Base-by-base conservation (phyloP, 2,797 vertebrate genomes). In the Tadarida brasiliensis region DNA sequence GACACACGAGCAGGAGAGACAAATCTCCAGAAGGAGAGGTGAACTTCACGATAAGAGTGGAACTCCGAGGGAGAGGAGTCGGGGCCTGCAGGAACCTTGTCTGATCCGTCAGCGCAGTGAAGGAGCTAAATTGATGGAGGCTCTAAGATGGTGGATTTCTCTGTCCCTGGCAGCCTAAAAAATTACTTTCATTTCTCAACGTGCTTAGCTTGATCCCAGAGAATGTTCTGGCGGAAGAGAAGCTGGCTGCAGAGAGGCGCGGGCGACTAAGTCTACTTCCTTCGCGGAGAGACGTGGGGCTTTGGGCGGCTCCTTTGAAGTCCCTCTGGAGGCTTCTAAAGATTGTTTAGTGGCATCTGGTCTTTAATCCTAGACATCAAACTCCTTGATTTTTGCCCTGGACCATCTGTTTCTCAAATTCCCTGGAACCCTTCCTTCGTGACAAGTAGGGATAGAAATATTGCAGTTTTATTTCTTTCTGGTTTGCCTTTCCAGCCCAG, bases 301-400 rank as follows among this genome's bases (percentile, higher is more conserved):
- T 87, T 77, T n/a, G 26, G 67, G n/a, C 5, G 9, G 61, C 67
- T 67, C 92, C 70, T 90, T 26, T 76, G 70, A 92, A 82, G 81
- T 82, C 30, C 59, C 30, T 87, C 49, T 90, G 35, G 81, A 87
- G 30, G 19, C 12, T 77, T 61, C 39, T 70, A 33, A 73, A 77
- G 15, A 47, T 61, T 51, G n/a, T 51, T 61, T 70, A 70, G n/a
- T 22, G 61, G 35, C 65, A 93, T 92, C 76, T 87, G 78, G 30
- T 94, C 61, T 96, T 94, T 94, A 95, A 94, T 78, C 51, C 80
- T 90, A 61, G 30, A 56, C 61, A 65, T 86, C 22, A 91, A 56
- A 65, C 70, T 86, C 90, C 88, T 73, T 83, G 68, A 88, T 86
- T 90, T 96, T 95, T 96, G 20, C 49, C 44, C 51, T 63, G 44